Evolutionary conservation across 2,888 invertebrate genomes (phyloP), one percentile per base, ranked within the genome.

Genomic region (Hypsopygia costalis): DNA sequence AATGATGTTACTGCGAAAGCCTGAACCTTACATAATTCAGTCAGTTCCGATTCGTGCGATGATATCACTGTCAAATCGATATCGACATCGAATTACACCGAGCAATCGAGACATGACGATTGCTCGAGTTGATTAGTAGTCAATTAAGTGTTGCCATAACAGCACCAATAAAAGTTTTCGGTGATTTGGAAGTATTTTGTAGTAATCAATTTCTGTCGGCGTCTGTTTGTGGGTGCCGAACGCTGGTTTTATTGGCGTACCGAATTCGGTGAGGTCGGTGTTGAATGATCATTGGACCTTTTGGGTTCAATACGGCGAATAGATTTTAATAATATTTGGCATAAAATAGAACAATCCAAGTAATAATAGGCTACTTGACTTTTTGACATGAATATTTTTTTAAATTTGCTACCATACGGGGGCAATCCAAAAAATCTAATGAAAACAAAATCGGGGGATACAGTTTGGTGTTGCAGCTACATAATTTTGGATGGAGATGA

Each of bases 181-280:
- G 81, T 81, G 79, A 82, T 86, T 82, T 75, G 75, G 69, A 72
- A 71, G 83, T 79, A 85, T 87, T 87, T 86, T 85, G 81, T 85
- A 75, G 79, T 85, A 88, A 88, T 88, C 85, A 88, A 86, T 85
- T 81, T 81, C 73, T 69, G 86, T 69, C 86, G 87, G 87, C 85
- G 64, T 78, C 62, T 80, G 82, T 86, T 83, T 87, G 80, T 74
- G 61, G 66, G 63, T 69, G 69, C 75, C 76, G 73, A 79, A 82
- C 81, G 76, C 69, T 57, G 49, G 63, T 77, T 87, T 87, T 87
- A 87, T 86, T 82, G 73, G 85, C 87, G 85, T 77, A 78, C 81
- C 86, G 79, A 88, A 88, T 88, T 77, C 70, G 63, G 74, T 78
- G 80, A 81, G 85, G 81, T 76, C 79, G 78, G 59, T 57, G 52